Conservation (phyloP, 2,113 vertebrate species). For the Antidorcas marsupialis region DNA sequence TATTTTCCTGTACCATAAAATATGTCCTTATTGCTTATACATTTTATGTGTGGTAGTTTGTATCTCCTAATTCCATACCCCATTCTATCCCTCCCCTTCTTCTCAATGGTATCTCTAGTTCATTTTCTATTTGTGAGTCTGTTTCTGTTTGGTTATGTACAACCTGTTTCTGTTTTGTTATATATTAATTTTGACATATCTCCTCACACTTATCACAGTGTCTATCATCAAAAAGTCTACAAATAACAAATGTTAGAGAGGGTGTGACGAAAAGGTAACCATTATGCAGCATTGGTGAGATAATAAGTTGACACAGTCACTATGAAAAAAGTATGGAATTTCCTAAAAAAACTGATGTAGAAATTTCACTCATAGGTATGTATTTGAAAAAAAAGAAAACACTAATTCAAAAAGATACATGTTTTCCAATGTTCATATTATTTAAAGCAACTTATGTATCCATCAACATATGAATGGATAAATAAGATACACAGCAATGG, state of each 20-base stretch:
- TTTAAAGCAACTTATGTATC: background rate
- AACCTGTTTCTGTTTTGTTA: background rate
- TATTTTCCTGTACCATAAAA: background rate
- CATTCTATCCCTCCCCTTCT: background rate
- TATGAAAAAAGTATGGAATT: background rate
- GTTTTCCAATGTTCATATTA: background rate
- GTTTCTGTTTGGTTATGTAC: background rate
- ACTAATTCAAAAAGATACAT: background rate
- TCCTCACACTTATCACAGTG: background rate
- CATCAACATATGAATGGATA: background rate
- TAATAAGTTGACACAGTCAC: background rate
- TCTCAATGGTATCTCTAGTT: background rate
- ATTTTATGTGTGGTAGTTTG: background rate
- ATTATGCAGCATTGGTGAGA: background rate
- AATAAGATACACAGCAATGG: background rate
- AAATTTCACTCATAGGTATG: background rate
- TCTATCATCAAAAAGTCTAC: background rate
- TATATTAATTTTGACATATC: background rate
- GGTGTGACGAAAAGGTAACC: background rate
- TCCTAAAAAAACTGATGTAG: background rate
- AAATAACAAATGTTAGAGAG: background rate
- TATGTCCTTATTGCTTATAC: background rate
- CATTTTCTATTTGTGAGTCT: background rate
- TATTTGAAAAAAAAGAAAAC: background rate
- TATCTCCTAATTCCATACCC: background rate